Evolutionary conservation across 1,140 invertebrate genomes (phyloP).

Genomic region (Melipona quadrifasciata): DNA sequence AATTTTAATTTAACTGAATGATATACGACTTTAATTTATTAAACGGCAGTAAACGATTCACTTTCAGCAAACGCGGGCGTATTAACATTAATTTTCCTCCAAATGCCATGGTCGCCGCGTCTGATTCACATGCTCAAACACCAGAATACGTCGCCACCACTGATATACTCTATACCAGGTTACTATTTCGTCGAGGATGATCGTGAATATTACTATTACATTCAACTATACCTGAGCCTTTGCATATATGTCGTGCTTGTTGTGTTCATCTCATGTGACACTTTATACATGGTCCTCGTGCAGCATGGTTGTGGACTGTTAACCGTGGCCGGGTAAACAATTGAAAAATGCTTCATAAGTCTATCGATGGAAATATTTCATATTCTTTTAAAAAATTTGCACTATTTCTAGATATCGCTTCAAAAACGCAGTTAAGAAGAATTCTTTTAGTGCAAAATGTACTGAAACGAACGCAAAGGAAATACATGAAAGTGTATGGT

Average conservation of each 20-base stretch:
- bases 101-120: neutral
- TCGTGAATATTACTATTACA: neutral
- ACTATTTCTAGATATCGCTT: neutral
- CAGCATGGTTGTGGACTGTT: constrained; percentile 7
- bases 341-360: neutral
- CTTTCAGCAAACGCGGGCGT: neutral
- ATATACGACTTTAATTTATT: no score
- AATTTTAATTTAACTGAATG: no score
- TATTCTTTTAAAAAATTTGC: neutral
- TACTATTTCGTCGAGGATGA: neutral
- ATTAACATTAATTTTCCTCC: neutral
- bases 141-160: neutral
- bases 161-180: neutral
- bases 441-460: no score
- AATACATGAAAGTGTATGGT: neutral
- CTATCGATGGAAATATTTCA: neutral
- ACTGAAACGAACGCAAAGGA: neutral
- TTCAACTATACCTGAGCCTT: neutral
- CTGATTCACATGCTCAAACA: neutral
- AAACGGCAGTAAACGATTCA: neutral
- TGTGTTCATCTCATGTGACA: neutral
- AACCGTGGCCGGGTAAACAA: neutral
- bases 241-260: neutral
- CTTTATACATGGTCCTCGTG: neutral
- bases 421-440: neutral